Evolutionary conservation across 2,113 vertebrate genomes (phyloP).

Genomic region (Pteruthius melanotis): DNA sequence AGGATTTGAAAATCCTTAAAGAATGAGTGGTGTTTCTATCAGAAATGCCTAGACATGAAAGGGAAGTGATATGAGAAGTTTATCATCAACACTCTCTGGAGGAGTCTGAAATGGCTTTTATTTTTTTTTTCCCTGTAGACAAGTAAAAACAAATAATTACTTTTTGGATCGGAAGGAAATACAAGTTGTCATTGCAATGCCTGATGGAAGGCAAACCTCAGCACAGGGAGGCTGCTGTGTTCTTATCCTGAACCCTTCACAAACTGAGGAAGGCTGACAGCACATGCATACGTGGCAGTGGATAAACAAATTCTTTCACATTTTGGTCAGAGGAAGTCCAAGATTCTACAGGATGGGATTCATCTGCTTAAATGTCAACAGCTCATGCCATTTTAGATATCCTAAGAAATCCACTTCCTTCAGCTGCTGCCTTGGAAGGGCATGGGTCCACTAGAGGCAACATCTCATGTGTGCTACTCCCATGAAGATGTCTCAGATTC

Average conservation of each 20-base stretch:
- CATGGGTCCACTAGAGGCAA: neutral
- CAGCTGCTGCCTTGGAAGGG: neutral
- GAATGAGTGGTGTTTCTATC: neutral
- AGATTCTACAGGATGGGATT: neutral
- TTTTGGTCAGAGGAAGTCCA: neutral
- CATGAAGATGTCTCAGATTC: neutral
- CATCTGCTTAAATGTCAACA: neutral
- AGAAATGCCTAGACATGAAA: constrained; percentile 16
- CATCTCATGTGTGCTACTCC: neutral
- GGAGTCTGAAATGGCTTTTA: neutral
- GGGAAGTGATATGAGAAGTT: neutral
- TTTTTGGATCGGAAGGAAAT: neutral
- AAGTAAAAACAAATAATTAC: constrained; percentile 17
- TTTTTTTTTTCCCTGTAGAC: neutral
- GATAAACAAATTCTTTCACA: neutral
- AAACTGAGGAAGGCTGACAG: neutral
- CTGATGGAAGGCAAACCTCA: neutral
- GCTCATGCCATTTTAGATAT: neutral
- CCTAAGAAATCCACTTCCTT: neutral
- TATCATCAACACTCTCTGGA: neutral
- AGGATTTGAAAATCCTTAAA: neutral
- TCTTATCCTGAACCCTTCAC: neutral
- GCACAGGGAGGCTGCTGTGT: neutral
- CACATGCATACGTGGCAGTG: accelerated
- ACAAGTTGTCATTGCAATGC: neutral